phyloP scores from a whole-genome alignment of 2,113 vertebrate genomes.

The Zosterops borbonicus region DNA sequence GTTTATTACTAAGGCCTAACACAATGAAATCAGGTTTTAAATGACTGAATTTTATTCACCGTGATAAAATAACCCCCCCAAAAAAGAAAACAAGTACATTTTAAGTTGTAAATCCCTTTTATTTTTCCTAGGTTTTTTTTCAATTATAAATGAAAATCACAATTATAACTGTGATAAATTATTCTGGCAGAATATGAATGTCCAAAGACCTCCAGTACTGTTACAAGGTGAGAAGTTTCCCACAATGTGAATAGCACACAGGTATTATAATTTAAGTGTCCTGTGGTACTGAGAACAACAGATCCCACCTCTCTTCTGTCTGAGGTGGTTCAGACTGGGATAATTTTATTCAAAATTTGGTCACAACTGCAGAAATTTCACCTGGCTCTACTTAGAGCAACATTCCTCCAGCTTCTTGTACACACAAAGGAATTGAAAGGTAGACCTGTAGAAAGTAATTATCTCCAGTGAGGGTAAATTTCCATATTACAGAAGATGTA shows the following conservation, averaged over 20 bases:
- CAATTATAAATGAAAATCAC: not conserved
- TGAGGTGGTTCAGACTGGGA: not conserved
- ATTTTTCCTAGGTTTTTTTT: not conserved
- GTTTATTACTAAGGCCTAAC: slow-evolving; percentile 38
- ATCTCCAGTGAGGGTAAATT: not conserved
- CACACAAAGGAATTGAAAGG: not conserved
- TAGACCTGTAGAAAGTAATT: not conserved
- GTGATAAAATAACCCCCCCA: not conserved
- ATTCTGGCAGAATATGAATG: not conserved
- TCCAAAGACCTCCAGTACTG: not conserved
- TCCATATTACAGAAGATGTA: not conserved
- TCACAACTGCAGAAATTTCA: not conserved
- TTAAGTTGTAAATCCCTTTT: not conserved
- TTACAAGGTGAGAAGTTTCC: not conserved
- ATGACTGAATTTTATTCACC: slow-evolving; percentile 5
- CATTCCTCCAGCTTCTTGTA: not conserved
- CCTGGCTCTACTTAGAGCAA: not conserved
- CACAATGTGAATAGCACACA: not conserved
- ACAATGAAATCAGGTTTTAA: slow-evolving; percentile 13
- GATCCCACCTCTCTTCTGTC: not conserved
- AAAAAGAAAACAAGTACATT: not conserved
- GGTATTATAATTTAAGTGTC: not conserved
- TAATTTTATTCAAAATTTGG: not conserved
- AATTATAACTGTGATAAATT: not conserved
- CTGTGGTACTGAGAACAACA: not conserved